Evolutionary conservation across 2,113 vertebrate species (phyloP).

Genomic region (Merops nubicus): DNA sequence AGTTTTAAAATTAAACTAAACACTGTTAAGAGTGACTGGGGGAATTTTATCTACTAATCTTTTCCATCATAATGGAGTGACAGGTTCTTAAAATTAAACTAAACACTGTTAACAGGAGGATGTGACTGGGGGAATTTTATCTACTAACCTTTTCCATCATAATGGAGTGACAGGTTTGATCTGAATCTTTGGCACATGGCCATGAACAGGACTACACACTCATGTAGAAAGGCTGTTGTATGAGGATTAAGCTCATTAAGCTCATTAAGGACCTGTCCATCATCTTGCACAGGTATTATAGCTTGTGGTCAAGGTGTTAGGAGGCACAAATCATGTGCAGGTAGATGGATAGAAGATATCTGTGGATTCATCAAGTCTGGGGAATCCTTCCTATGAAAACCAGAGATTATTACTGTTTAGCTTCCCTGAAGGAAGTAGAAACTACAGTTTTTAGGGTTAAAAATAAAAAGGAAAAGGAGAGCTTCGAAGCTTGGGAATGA

Average conservation of each 20-base stretch:
- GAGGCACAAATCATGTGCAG: not conserved
- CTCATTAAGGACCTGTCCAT: not conserved
- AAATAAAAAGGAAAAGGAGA: not conserved
- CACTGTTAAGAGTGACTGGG: not conserved
- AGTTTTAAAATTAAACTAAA: not conserved
- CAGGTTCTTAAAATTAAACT: not conserved
- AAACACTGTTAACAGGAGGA: not conserved
- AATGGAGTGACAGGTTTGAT: not conserved
- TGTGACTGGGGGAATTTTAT: not conserved
- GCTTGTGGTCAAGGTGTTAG: not conserved
- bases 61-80: not conserved
- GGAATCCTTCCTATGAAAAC: not conserved
- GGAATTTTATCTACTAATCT: not conserved
- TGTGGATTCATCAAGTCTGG: not conserved
- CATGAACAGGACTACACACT: not conserved
- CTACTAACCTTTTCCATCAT: not conserved
- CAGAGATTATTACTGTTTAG: not conserved
- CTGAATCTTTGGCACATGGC: not conserved
- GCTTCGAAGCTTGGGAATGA: not conserved
- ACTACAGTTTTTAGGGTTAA: too few species aligned
- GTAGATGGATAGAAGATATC: not conserved
- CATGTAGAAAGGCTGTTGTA: not conserved
- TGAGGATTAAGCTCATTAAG: accelerated
- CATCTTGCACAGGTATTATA: not conserved
- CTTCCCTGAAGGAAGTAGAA: too few species aligned